A percentile compares a stretch with the other conserved stretches of the same genome.
Evolutionary conservation across 2,797 vertebrate species (phyloP).

Genomic region (Pteropus rufus): DNA sequence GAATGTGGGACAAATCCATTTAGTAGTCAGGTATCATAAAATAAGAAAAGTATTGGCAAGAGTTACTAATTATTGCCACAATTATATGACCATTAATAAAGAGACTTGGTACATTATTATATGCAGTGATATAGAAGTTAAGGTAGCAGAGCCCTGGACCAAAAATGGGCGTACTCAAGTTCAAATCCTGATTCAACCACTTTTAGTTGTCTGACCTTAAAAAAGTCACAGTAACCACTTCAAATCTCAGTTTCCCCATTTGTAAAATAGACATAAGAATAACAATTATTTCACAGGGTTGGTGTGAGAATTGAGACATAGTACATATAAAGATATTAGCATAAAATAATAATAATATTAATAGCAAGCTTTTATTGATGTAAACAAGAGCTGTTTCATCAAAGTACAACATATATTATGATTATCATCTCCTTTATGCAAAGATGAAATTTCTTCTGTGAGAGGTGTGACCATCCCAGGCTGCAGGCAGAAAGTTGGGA

Average conservation of each 20-base stretch:
- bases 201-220: background rate
- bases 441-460: background rate
- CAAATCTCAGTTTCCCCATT: conserved; percentile 11
- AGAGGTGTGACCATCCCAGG: background rate
- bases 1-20: background rate
- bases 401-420: background rate
- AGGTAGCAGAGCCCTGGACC: background rate
- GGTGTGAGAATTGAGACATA: background rate
- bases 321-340: background rate
- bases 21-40: background rate
- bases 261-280: background rate
- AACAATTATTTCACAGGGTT: background rate
- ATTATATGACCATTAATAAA: background rate
- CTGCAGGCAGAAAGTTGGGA: background rate
- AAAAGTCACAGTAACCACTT: background rate
- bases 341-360: background rate
- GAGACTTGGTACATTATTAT: background rate
- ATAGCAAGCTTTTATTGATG: background rate
- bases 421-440: background rate
- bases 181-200: conserved; percentile 4
- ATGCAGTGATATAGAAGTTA: background rate
- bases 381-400: background rate
- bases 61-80: background rate
- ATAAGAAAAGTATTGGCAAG: background rate
- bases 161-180: background rate